These are phyloP conservation scores for Crypturellus tataupa DNA, from an alignment of 2,797 vertebrate genomes.

Conservation along the genomic window DNA sequence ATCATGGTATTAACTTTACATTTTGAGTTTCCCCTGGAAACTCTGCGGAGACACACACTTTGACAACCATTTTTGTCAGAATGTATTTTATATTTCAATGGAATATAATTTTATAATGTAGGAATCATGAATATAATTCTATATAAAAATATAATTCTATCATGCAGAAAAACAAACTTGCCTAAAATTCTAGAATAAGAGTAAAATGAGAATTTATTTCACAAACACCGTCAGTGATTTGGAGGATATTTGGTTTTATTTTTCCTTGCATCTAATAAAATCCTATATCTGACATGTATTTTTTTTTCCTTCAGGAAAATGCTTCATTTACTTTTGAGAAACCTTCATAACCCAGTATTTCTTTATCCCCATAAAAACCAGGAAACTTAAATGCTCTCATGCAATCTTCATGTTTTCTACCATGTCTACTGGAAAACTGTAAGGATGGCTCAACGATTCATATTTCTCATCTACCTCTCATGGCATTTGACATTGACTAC, in stretches of 20 bases:
- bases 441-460: background rate
- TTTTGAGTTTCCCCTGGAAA: background rate
- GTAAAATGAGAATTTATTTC: background rate
- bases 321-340: background rate
- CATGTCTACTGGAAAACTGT: background rate
- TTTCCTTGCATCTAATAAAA: background rate
- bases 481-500: accelerated
- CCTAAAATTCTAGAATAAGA: background rate
- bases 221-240: background rate
- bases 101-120: background rate
- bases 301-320: background rate
- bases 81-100: accelerated
- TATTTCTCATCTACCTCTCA: background rate
- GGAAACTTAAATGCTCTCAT: background rate
- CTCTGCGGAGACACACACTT: background rate
- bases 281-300: background rate
- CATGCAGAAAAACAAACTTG: background rate
- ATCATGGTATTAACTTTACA: background rate
- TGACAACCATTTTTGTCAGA: background rate
- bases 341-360: background rate
- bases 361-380: background rate
- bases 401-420: background rate
- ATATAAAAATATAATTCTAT: background rate
- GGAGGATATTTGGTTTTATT: background rate
- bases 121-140: background rate